Conservation (phyloP, 2,113 vertebrate species). For the Calyptommatus sinebrachiatus region DNA sequence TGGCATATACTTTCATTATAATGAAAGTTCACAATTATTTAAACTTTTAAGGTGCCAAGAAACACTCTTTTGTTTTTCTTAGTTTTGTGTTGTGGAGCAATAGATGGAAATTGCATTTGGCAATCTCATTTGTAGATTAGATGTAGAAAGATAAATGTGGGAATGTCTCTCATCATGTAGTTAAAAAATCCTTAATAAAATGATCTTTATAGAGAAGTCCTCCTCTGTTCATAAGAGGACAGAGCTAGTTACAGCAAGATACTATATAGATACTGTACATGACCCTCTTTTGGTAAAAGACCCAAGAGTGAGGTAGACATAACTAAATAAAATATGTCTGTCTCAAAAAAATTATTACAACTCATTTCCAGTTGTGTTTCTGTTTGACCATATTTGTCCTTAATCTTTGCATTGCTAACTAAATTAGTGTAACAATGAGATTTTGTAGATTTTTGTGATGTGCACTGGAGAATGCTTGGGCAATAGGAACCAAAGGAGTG, state of each 20-base stretch:
- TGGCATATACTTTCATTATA: constrained; percentile 18
- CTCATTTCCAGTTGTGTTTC: no score
- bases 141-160: background rate
- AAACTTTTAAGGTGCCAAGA: constrained; percentile 2
- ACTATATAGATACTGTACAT: no score
- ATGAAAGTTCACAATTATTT: constrained; percentile 14
- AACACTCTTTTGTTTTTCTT: background rate
- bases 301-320: no score
- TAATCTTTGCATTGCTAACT: background rate
- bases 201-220: background rate
- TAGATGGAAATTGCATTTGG: background rate
- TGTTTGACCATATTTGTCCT: no score
- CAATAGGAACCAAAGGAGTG: background rate
- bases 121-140: background rate
- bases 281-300: no score
- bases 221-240: no score
- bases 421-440: background rate
- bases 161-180: background rate
- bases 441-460: background rate
- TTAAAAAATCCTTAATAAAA: background rate
- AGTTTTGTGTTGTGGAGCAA: background rate
- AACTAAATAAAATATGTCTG: no score
- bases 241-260: no score
- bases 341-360: no score
- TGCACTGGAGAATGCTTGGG: background rate